A percentile compares a stretch with the other conserved stretches of the same genome.
These are phyloP conservation scores for Xiphophorus hellerii DNA, from an alignment of 2,113 vertebrate species.

Conservation along the genomic window DNA sequence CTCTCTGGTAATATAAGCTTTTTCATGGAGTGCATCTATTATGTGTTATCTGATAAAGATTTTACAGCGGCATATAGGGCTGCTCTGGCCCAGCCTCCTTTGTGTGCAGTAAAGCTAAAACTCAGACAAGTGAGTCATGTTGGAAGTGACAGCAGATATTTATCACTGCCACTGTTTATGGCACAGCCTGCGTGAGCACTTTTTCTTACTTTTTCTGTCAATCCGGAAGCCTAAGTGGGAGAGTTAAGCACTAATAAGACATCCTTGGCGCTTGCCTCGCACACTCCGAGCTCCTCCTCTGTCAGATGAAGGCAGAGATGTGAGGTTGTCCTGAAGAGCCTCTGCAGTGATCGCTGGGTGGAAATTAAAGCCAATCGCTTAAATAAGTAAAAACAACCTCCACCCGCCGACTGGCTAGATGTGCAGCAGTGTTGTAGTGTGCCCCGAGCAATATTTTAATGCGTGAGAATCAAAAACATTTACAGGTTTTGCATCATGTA, in stretches of 20 bases:
- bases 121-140: constrained; percentile 76
- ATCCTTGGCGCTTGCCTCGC: constrained; percentile 55
- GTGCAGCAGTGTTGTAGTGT: constrained; percentile 26
- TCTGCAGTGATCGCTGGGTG: constrained; percentile 38
- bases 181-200: constrained; percentile 51
- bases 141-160: constrained; percentile 77
- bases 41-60: constrained; percentile 72
- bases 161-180: constrained; percentile 78
- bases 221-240: constrained; percentile 54
- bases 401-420: constrained; percentile 24
- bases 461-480: constrained; percentile 51
- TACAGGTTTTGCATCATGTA: constrained; percentile 50
- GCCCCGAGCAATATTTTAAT: constrained; percentile 46
- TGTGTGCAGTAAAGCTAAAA: constrained; percentile 62
- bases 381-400: constrained; percentile 55
- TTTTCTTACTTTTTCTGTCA: constrained; percentile 58
- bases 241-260: constrained; percentile 71
- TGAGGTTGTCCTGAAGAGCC: constrained; percentile 46
- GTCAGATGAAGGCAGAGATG: constrained; percentile 61
- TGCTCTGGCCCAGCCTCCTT: constrained; percentile 50
- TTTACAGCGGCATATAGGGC: constrained; percentile 45
- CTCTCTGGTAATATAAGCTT: constrained; percentile 60
- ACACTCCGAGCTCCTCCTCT: constrained; percentile 31
- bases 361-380: constrained; percentile 58
- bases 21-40: constrained; percentile 74